These are phyloP conservation scores for Sthenelais limicola DNA, from an alignment of 2,888 invertebrate species.

Conservation along the genomic window DNA sequence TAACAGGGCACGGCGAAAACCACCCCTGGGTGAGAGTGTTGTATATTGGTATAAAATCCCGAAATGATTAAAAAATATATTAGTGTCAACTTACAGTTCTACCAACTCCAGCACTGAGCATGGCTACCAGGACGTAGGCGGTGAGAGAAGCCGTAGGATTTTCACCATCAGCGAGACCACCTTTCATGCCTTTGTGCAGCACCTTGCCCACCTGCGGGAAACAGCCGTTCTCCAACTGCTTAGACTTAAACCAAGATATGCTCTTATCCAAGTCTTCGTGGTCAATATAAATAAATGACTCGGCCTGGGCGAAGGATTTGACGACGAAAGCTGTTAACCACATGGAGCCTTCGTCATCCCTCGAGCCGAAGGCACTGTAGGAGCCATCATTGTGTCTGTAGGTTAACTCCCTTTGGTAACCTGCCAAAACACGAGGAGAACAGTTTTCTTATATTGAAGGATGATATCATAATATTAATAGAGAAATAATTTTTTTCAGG, in stretches of 20 bases:
- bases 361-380: slow-evolving; percentile 69
- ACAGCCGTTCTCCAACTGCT: slow-evolving; percentile 85
- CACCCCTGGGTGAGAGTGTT: too few relatives aligned
- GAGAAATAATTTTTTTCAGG: too few relatives aligned
- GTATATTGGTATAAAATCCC: too few relatives aligned
- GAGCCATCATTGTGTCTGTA: slow-evolving; percentile 78
- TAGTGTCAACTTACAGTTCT: slow-evolving; percentile 59
- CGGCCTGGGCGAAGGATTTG: slow-evolving; percentile 79
- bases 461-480: too few relatives aligned
- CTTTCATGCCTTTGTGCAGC: slow-evolving; percentile 62
- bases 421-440: slow-evolving; percentile 56
- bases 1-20: too few relatives aligned
- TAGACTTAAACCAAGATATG: slow-evolving; percentile 62
- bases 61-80: too few relatives aligned
- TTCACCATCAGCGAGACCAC: slow-evolving; percentile 57
- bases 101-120: slow-evolving; percentile 61
- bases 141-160: slow-evolving; percentile 58
- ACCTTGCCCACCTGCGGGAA: slow-evolving; percentile 74
- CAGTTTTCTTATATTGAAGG: too few relatives aligned
- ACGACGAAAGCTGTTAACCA: slow-evolving; percentile 83
- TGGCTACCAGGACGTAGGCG: slow-evolving; percentile 65
- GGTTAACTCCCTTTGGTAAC: slow-evolving; percentile 92
- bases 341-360: slow-evolving; percentile 60
- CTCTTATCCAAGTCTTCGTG: slow-evolving; percentile 66
- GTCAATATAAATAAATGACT: slow-evolving; percentile 76